Conservation (phyloP, 2,797 vertebrate genomes). For the Hephaestus fuliginosus region DNA sequence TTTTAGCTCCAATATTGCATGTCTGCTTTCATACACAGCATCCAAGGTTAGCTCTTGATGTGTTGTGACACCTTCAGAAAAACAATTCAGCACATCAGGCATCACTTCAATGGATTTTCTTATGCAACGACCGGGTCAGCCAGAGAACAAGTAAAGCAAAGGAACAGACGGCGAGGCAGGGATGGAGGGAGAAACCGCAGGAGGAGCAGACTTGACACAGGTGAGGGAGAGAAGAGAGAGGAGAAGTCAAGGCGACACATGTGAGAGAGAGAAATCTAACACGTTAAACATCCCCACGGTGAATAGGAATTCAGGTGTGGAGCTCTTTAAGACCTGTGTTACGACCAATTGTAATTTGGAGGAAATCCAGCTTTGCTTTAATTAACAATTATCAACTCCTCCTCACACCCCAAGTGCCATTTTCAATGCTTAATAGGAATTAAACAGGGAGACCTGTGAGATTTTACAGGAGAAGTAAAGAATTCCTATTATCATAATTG, state of each 20-base stretch:
- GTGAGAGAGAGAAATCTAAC: conserved; percentile 30
- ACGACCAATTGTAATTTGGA: conserved; percentile 60
- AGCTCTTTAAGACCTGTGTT: conserved; percentile 49
- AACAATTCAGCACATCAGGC: not conserved
- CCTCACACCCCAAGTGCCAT: conserved; percentile 55
- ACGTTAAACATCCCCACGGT: conserved; percentile 41
- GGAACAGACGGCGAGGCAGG: not conserved
- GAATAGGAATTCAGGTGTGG: conserved; percentile 32
- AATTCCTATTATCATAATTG: conserved; percentile 48
- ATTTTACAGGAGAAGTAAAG: conserved; percentile 43
- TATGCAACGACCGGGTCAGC: conserved; percentile 13
- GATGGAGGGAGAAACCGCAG: conserved; percentile 8
- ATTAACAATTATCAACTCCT: conserved; percentile 64
- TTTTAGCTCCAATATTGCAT: not conserved
- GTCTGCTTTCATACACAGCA: not conserved
- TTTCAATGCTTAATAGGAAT: conserved; percentile 54
- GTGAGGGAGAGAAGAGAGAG: conserved; percentile 11
- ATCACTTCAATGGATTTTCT: conserved; percentile 7
- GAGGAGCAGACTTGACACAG: conserved; percentile 8
- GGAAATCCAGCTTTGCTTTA: conserved; percentile 56
- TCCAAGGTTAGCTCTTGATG: not conserved
- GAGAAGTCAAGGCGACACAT: conserved; percentile 16
- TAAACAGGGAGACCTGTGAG: conserved; percentile 49
- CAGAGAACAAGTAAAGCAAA: not conserved
- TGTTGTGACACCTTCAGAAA: conserved; percentile 6